These are phyloP conservation scores for Schizopygopsis malacanthus DNA, from an alignment of 2,797 vertebrate species.

Conservation along the genomic window DNA sequence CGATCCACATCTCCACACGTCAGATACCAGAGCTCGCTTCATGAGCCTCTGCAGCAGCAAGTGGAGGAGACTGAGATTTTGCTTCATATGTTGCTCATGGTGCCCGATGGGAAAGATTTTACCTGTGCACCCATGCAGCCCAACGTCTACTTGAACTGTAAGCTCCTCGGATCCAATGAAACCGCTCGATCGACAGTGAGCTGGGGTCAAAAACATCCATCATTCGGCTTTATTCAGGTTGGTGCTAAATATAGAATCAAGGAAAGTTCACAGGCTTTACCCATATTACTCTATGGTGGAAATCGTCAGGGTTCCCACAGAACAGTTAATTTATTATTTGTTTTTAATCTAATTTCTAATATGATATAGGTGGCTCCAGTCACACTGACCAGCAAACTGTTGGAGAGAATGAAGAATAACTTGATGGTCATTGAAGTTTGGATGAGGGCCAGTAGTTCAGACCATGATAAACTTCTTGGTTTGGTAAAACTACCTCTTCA, in stretches of 20 bases:
- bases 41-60: slow-evolving; percentile 17
- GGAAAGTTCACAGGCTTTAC: neutral
- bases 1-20: neutral
- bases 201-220: slow-evolving; percentile 86
- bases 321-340: neutral
- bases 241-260: slow-evolving; percentile 39
- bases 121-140: slow-evolving; percentile 68
- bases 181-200: slow-evolving; percentile 81
- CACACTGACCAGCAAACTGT: slow-evolving; percentile 79
- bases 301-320: neutral
- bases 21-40: slow-evolving; percentile 42
- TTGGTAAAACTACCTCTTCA: slow-evolving; percentile 94
- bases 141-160: slow-evolving; percentile 91
- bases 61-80: slow-evolving; percentile 75
- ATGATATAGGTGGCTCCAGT: slow-evolving; percentile 87
- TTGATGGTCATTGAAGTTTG: slow-evolving; percentile 94
- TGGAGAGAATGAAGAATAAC: slow-evolving; percentile 94
- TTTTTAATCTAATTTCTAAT: neutral
- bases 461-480: slow-evolving; percentile 86
- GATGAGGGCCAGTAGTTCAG: slow-evolving; percentile 82
- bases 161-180: slow-evolving; percentile 88
- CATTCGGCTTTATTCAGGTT: slow-evolving; percentile 91
- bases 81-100: slow-evolving; percentile 89
- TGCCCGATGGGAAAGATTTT: slow-evolving; percentile 89
- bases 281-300: neutral